Evolutionary conservation across 2,888 invertebrate genomes (phyloP).

Genomic region (Oeneis ivallda): DNA sequence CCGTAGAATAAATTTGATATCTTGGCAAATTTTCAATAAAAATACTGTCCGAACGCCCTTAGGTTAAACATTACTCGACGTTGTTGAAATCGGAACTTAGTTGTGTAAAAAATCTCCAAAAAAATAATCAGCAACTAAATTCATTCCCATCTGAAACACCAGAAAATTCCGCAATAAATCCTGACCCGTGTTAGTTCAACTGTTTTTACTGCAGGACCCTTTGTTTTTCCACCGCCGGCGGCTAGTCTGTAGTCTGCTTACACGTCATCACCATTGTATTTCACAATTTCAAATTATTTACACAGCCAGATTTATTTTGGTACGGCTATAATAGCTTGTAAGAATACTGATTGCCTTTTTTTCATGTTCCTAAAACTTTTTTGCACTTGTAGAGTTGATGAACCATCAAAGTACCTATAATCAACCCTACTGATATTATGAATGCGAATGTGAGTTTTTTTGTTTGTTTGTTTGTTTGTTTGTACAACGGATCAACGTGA

Average conservation of each 20-base stretch:
- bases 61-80: too few relatives aligned
- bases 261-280: conserved; percentile 53
- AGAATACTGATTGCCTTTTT: too few relatives aligned
- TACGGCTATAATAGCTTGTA: conserved; percentile 18
- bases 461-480: too few relatives aligned
- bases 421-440: too few relatives aligned
- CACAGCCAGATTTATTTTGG: conserved; percentile 17
- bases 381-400: too few relatives aligned
- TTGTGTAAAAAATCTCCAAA: background rate
- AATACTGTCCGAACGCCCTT: too few relatives aligned
- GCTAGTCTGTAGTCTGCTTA: conserved; percentile 62
- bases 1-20: too few relatives aligned
- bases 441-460: too few relatives aligned
- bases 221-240: conserved; percentile 59
- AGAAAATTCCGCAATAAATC: conserved; percentile 45
- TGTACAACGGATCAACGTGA: too few relatives aligned
- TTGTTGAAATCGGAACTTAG: too few relatives aligned
- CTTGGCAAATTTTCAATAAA: too few relatives aligned
- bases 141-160: conserved; percentile 9
- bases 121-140: conserved; percentile 16
- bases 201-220: conserved; percentile 58
- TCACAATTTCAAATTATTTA: conserved; percentile 61
- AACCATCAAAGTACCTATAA: background rate
- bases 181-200: conserved; percentile 45
- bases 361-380: too few relatives aligned